These are phyloP conservation scores for Bombylius major DNA, from an alignment of 2,888 invertebrate species.

Conservation along the genomic window DNA sequence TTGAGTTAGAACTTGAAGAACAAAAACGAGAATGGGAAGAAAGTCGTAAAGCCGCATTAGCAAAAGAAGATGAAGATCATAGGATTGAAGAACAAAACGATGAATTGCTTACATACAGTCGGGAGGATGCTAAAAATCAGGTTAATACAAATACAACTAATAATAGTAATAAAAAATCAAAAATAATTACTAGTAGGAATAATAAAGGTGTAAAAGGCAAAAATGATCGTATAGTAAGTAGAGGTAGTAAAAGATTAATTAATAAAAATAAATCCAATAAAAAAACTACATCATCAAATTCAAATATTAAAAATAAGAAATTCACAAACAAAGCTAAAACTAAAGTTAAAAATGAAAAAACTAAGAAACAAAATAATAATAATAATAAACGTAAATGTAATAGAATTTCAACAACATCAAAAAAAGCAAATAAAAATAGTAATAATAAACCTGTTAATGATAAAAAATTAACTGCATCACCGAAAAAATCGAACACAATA, in stretches of 20 bases:
- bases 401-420: too few species aligned
- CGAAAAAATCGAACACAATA: too few species aligned
- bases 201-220: background rate
- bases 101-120: conserved; percentile 59
- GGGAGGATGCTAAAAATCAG: conserved; percentile 72
- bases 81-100: conserved; percentile 46
- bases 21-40: conserved; percentile 82
- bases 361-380: too few species aligned
- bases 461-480: too few species aligned
- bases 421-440: too few species aligned
- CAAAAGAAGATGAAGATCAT: conserved; percentile 50
- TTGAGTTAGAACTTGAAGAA: conserved; percentile 76
- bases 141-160: conserved; percentile 37
- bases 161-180: conserved; percentile 1
- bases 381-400: too few species aligned
- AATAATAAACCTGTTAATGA: too few species aligned
- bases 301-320: too few species aligned
- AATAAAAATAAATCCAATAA: too few species aligned
- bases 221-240: too few species aligned
- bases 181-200: background rate
- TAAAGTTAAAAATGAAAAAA: background rate
- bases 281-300: too few species aligned
- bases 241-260: too few species aligned
- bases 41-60: conserved; percentile 59
- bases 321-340: background rate